Base-by-base conservation (phyloP, 2,797 vertebrate species). In the Atherinosoma microstoma region DNA sequence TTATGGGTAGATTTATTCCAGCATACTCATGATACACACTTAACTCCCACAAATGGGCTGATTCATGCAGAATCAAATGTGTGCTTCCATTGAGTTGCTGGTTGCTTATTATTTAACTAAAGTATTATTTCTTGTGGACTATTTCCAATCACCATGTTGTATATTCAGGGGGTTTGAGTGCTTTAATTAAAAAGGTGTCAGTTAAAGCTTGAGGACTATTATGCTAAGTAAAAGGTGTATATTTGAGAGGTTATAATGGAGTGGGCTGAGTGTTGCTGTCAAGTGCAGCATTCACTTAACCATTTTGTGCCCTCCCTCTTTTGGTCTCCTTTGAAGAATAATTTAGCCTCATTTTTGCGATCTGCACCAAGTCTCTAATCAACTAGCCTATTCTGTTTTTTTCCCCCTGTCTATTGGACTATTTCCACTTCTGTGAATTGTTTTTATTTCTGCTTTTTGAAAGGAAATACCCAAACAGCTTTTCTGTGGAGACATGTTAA, bases 181-280 rank as follows among this genome's bases (percentile, higher is more conserved):
- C 40, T 73, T 58, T 84, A 84, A 91, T 87, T 86, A 81, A 51
- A 67, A 79, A 79, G 84, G 83, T 80, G 36, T 69, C 76, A 70
- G 76, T 83, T 84, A 72, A 64, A 24, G 7, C 82, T 83, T 54
- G 66, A 87, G 77, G 80, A 68, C 82, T 77, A 70, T 91, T 89
- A 86, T 89, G 81, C 71, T 84, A 79, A 87, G 40, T 80, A 76
- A 90, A 86, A 75, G 68, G 78, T 74, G 62, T 67, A 42, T 73
- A 68, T 76, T 59, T 78, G 67, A 78, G 75, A 65, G 83, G 83
- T 74, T 70, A 74, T 71, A 70, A 72, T 80, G 30, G 58, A 89
- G 80, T 70, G 79, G 79, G 63, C 51, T 70, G 51, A 86, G 78
- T 83, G 80, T 78, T 16, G 20, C 49, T 68, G 75, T 89, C 80